Evolutionary conservation across 92 coral and sea anemone species (phyloP).

Genomic region (Parazoanthus swiftii): DNA sequence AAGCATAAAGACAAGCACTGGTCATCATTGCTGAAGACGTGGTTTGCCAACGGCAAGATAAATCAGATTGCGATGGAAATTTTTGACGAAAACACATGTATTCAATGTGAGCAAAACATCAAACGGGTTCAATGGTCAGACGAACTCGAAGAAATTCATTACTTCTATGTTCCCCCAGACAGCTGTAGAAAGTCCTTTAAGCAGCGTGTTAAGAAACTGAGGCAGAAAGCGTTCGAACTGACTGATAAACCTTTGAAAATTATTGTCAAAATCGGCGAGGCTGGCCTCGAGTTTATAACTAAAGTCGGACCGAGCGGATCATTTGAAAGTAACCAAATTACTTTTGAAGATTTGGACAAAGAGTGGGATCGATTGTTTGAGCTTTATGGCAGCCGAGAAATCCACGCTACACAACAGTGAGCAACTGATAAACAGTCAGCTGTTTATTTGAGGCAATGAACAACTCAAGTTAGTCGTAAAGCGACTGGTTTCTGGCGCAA

Average conservation of each 20-base stretch:
- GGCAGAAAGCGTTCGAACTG: conserved; percentile 78
- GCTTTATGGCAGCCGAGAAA: conserved; percentile 37
- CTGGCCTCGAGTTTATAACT: conserved; percentile 82
- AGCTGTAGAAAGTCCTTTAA: conserved; percentile 64
- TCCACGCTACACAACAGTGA: neutral
- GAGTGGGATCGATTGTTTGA: conserved; percentile 86
- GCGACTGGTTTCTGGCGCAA: neutral
- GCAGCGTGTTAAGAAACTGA: conserved; percentile 64
- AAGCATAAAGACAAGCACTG: neutral
- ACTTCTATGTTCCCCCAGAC: conserved; percentile 68
- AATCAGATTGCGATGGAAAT: conserved; percentile 4
- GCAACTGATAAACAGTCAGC: neutral
- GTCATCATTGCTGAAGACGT: neutral
- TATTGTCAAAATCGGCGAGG: conserved; percentile 82
- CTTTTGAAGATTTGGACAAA: conserved; percentile 75
- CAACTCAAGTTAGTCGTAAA: neutral
- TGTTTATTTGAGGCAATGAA: neutral
- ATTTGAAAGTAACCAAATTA: conserved; percentile 73
- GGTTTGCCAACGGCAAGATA: neutral
- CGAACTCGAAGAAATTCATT: conserved; percentile 77
- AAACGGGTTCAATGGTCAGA: conserved; percentile 87
- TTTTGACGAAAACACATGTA: conserved; percentile 19
- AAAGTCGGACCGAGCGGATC: conserved; percentile 80
- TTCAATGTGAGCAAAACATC: conserved; percentile 15
- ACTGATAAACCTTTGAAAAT: conserved; percentile 84